Evolutionary conservation across 2,113 vertebrate genomes (phyloP).

Genomic region (Antennarius striatus): DNA sequence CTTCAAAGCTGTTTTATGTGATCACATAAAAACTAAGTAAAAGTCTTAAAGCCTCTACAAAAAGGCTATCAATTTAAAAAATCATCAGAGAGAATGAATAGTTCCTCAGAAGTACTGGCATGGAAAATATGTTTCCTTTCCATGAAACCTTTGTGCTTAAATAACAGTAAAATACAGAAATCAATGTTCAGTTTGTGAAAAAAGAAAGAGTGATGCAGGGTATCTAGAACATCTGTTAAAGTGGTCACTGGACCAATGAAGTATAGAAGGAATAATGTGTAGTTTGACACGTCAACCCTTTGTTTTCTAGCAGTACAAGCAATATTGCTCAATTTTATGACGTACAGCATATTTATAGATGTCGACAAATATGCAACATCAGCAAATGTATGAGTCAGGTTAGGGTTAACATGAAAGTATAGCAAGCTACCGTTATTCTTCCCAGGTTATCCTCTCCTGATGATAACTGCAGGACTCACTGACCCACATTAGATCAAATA

Average conservation of each 20-base stretch:
- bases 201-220: slow-evolving; percentile 44
- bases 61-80: slow-evolving; percentile 41
- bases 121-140: slow-evolving; percentile 41
- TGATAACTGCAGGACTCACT: slow-evolving; percentile 23
- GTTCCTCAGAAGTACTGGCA: slow-evolving; percentile 29
- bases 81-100: slow-evolving; percentile 41
- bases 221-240: slow-evolving; percentile 33
- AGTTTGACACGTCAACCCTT: too few species aligned
- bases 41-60: slow-evolving; percentile 45
- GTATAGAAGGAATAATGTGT: slow-evolving; percentile 11
- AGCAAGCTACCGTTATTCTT: not conserved
- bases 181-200: slow-evolving; percentile 57
- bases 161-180: slow-evolving; percentile 45
- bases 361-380: too few species aligned
- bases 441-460: slow-evolving; percentile 26
- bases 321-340: too few species aligned
- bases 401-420: too few species aligned
- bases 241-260: slow-evolving; percentile 9
- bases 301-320: too few species aligned
- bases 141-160: slow-evolving; percentile 36
- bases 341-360: too few species aligned
- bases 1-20: slow-evolving; percentile 45
- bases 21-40: slow-evolving; percentile 51
- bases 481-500: slow-evolving; percentile 39
- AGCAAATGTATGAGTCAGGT: too few species aligned